Evolutionary conservation across 2,888 invertebrate species (phyloP), one percentile per base, ranked within the genome.

Genomic region (Cetonia aurata): DNA sequence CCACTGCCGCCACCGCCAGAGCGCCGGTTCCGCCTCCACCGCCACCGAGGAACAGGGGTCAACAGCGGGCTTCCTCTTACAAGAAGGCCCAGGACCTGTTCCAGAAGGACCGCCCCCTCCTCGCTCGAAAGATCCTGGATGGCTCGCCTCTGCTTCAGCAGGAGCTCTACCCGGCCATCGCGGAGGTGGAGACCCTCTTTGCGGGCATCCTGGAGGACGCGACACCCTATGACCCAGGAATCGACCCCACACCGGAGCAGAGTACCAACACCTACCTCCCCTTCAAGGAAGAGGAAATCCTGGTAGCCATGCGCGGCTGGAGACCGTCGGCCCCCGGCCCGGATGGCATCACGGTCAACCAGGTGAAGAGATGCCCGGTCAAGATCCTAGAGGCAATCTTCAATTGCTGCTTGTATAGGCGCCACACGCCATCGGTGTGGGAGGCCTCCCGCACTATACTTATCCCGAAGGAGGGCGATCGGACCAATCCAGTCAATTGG

Each of bases 21-120:
- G 25, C 25, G 3, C 25, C 25, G 25, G 25, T 31, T 17, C 67
- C 12, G 44, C 15, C n/a, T 8, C 67, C 56, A 0, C 41, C 37
- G 9, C 56, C 13, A 8, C 37, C n/a, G 1, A n/a, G 13, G 0
- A 37, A 37, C 1, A 6, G 33, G 1, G 8, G 15, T 1, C 37
- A 13, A 6, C 6, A 15, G n/a, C 33, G 73, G 19, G 70, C 69
- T 1, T 33, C 72, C 9, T 25, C 37, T 1, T 75, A 31, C 68
- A 75, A 75, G 48, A 73, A 71, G 71, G 66, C 69, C 37, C 75
- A 75, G 19, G 72, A 74, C 44, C 71, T 75, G 9, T 74, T 46
- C 55, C 37, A 9, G 8, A 71, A 70, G 70, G 15, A 72, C 17
- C 25, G 72, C 3, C 10, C 55, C 1, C 12, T 15, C 9, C 59